These are phyloP conservation scores for Maniola jurtina DNA, from an alignment of 1,140 invertebrate species.

Conservation along the genomic window DNA sequence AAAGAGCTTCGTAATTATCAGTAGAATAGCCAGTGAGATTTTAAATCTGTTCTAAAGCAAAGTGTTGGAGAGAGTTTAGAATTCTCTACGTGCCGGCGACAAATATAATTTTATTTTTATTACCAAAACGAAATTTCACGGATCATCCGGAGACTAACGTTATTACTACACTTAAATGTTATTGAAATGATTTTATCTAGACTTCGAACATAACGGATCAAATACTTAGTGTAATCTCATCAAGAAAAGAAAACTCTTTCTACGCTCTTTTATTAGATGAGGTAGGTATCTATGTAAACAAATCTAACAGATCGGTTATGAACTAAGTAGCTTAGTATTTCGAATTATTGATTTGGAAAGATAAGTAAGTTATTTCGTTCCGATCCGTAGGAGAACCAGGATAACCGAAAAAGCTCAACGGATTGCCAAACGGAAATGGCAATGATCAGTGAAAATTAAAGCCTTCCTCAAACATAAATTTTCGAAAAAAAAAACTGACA, in stretches of 20 bases:
- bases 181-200: conserved; percentile 57
- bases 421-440: no score
- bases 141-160: conserved; percentile 44
- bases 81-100: conserved; percentile 52
- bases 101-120: conserved; percentile 68
- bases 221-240: neutral
- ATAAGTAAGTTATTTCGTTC: no score
- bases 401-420: no score
- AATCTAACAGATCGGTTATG: neutral
- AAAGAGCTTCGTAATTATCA: neutral
- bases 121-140: conserved; percentile 46
- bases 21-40: neutral
- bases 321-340: no score
- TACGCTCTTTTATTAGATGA: neutral
- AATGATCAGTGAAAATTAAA: no score
- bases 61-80: conserved; percentile 45
- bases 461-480: neutral
- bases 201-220: conserved; percentile 12
- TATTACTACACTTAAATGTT: conserved; percentile 53
- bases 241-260: neutral
- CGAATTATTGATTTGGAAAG: no score
- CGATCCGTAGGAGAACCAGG: no score
- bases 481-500: neutral
- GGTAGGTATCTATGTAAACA: neutral
- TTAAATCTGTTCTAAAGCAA: conserved; percentile 9